Evolutionary conservation across 1,140 invertebrate genomes (phyloP), one percentile per base, ranked within the genome.

Genomic region (Psix sp.): DNA sequence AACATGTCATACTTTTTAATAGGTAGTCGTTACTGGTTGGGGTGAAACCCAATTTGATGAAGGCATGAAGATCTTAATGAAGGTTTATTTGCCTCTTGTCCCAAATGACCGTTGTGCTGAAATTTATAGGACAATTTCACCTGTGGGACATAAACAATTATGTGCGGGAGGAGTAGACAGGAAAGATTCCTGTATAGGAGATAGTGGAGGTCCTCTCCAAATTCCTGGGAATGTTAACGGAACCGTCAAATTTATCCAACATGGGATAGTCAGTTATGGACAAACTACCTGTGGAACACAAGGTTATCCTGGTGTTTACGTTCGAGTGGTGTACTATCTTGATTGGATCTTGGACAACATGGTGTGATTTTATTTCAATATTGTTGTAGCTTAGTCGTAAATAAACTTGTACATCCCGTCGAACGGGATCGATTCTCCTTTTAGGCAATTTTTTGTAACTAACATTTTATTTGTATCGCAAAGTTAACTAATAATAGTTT

Each of bases 261-360:
- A 88, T 63, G 84, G 90, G 0, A 77, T 91, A 1, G 89, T 90
- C 0, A 90, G 89, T 39, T 90, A 88, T 60, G 90, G 90, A 4
- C 13, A 13, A 2, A 40, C 21, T 24, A 9, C 45, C 5, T 90
- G 90, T 54, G 92, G 90, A 0, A 75, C 84, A 0, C 81, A 84
- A 14, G 89, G 88, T 0, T 85, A 82, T 24, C 92, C 92, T 2
- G 91, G 90, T 0, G 90, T 93, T 1, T 93, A 92, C 71, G 91
- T 91, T 0, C 86, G 87, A 10, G 81, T 92, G 0, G 77, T 83
- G 0, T 84, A 88, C 49, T 93, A 91, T 52, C 84, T 92, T 79
- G 87, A 91, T 26, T 93, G 92, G 92, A 91, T 93, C 51, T 77
- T 89, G 48, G 74, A 88, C 13, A 91, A 84, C 3, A 81, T 94